Percentiles rank a stretch among this genome's conserved stretches.
phyloP scores from a whole-genome alignment of 2,797 vertebrate species.

The Distichodus sexfasciatus region DNA sequence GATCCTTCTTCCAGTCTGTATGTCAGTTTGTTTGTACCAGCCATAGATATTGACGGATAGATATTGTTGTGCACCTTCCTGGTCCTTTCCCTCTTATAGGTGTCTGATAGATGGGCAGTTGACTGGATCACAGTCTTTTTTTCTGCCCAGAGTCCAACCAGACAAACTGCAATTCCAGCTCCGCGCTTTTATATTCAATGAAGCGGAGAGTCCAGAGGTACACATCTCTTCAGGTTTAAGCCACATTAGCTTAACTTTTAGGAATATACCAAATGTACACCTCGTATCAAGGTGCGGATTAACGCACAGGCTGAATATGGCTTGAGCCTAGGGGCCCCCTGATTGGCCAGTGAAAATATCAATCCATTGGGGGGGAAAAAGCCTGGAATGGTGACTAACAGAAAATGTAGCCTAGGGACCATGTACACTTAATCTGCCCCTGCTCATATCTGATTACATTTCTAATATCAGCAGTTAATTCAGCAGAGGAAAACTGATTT shows the following conservation, averaged over 20 bases:
- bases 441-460: too few relatives aligned
- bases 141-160: constrained; percentile 42
- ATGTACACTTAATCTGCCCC: too few relatives aligned
- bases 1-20: too few relatives aligned
- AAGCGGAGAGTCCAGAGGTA: constrained; percentile 6
- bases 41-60: background rate
- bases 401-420: too few relatives aligned
- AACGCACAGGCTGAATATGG: too few relatives aligned
- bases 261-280: too few relatives aligned
- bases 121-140: constrained; percentile 37
- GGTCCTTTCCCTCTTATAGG: constrained; percentile 14
- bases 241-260: background rate
- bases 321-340: too few relatives aligned
- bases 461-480: too few relatives aligned
- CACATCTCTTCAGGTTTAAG: background rate
- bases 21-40: background rate
- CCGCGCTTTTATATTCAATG: constrained; percentile 46
- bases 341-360: too few relatives aligned
- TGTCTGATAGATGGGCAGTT: constrained; percentile 47
- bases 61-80: background rate
- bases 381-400: too few relatives aligned
- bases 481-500: too few relatives aligned
- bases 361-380: too few relatives aligned
- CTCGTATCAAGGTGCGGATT: background rate
- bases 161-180: constrained; percentile 47